Conservation (phyloP, 64 coral and sea anemone genomes). For the Montipora capricornis region DNA sequence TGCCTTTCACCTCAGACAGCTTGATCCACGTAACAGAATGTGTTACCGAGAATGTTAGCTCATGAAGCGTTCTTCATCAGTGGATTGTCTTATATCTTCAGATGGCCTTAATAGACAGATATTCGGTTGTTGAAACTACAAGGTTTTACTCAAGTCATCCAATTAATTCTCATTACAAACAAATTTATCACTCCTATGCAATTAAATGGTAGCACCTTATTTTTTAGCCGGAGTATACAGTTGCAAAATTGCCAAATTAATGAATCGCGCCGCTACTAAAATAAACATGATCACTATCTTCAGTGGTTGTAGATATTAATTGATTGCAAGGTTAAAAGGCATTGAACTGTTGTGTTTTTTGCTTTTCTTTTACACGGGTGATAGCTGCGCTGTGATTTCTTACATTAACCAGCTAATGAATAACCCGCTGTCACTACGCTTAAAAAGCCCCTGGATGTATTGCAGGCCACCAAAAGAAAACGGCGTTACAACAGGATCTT, state of each 20-base stretch:
- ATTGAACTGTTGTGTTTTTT: neutral
- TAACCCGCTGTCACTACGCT: neutral
- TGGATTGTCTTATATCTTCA: neutral
- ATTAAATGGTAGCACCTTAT: neutral
- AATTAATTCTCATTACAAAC: conserved; percentile 46
- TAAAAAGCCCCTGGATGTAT: neutral
- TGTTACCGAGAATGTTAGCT: neutral
- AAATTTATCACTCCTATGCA: neutral
- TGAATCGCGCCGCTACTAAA: neutral
- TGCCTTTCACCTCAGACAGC: neutral
- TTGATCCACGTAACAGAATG: neutral
- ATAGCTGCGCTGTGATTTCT: neutral
- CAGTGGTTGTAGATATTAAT: neutral
- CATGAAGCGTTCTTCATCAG: neutral
- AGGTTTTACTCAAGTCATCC: neutral
- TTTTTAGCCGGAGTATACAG: neutral
- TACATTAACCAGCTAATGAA: neutral
- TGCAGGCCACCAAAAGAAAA: neutral
- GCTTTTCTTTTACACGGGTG: neutral
- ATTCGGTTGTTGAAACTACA: conserved; percentile 3
- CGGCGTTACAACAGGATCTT: no score
- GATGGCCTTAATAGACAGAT: neutral
- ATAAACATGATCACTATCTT: neutral
- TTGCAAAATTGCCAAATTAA: conserved; percentile 20
- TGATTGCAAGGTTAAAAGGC: neutral